These are phyloP conservation scores for Pachymerium ferrugineum DNA, from an alignment of 2,888 invertebrate genomes.

Conservation along the genomic window DNA sequence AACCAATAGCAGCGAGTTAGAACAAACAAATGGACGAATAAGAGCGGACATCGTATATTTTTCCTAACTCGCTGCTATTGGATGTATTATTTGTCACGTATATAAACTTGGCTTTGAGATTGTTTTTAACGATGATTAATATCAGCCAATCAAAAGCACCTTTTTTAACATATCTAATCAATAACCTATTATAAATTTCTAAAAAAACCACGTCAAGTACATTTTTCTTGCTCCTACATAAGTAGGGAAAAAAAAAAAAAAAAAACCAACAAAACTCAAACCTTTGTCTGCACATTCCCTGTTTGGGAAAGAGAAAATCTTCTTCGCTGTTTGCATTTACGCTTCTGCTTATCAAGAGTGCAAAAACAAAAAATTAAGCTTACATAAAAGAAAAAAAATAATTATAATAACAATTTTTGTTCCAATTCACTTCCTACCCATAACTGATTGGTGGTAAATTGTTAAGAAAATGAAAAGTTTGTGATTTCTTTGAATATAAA, in stretches of 20 bases:
- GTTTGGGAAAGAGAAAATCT: slow-evolving; percentile 38
- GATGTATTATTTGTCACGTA: too few relatives aligned
- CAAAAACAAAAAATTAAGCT: slow-evolving; percentile 31
- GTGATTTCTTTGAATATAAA: too few relatives aligned
- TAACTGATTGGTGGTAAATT: neutral
- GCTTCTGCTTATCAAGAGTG: slow-evolving; percentile 35
- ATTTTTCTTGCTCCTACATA: neutral
- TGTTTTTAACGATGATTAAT: too few relatives aligned
- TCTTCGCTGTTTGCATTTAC: slow-evolving; percentile 40
- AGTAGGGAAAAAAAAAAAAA: neutral
- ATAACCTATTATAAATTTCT: neutral
- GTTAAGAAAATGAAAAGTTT: neutral
- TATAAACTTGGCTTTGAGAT: too few relatives aligned
- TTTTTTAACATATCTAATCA: too few relatives aligned
- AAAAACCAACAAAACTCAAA: slow-evolving; percentile 37
- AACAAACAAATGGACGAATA: too few relatives aligned
- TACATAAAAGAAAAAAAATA: slow-evolving; percentile 1
- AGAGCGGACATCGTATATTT: too few relatives aligned
- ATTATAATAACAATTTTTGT: neutral
- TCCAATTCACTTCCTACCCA: neutral
- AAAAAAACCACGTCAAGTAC: neutral
- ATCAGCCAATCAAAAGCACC: too few relatives aligned
- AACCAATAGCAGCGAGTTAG: too few relatives aligned
- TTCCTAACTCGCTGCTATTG: too few relatives aligned
- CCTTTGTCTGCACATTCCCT: slow-evolving; percentile 43